Base-by-base conservation (phyloP, 2,888 invertebrate species). In the Schizotus pectinicornis region DNA sequence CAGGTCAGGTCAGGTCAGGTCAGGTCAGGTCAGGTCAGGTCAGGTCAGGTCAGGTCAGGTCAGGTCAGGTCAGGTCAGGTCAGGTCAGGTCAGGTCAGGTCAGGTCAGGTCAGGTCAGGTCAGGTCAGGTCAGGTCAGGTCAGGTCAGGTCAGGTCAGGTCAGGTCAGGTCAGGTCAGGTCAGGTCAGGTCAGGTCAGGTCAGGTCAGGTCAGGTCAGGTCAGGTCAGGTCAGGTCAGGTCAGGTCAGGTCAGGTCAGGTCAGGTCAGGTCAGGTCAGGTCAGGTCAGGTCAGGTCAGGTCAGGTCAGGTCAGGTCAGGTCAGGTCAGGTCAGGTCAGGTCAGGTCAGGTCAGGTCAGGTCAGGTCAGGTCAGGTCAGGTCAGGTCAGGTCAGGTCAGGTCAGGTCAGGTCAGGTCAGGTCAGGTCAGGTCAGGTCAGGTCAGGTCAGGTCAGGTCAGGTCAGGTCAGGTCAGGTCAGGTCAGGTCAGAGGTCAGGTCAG, bases 391-490 rank as follows among this genome's bases (percentile, higher is more conserved):
- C 35, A 53, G 55, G 49, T 59, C 36, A 53, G 59, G 54, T 59
- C 36, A 52, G 54, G 54, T 59, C 22, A 52, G 59, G 54, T 59
- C 31, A 52, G 59, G 54, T 59, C 33, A 52, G 59, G 54, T 59
- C 32, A 52, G 59, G 54, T 59, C 33, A 52, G 59, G 54, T 59
- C 35, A 47, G 59, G 54, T 59, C 22, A 52, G 59, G 54, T 59
- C 35, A 52, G 59, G 54, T 59, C 33, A 52, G 59, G 54, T 59
- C 32, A 52, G 59, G 54, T 59, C 33, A 52, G 59, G 54, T 59
- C 36, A 46, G 59, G 49, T 56, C 32, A 45, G 54, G 53, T 56
- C 41, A 45, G 58, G 53, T 56, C 42, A 46, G 59, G 54, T 56
- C 34, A 38, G 50, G 54, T 49, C 32, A 46, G 59, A 35, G 32